A percentile compares a stretch with the other conserved stretches of the same genome.
Evolutionary conservation across 2,888 invertebrate genomes (phyloP).

Genomic region (Augochlorella aurata): DNA sequence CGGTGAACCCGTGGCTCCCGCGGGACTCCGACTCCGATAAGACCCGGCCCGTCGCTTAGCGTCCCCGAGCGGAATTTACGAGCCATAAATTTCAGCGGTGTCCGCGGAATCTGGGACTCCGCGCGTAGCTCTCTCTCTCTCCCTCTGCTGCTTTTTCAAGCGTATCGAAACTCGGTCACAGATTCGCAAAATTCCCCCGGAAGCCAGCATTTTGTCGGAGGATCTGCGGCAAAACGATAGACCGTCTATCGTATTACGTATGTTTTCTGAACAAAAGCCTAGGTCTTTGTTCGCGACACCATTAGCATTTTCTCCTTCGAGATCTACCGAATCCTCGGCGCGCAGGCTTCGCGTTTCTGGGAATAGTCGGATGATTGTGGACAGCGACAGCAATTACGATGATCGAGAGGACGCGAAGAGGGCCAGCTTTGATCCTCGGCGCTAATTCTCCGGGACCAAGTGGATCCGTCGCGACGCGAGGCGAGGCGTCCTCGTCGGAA

Average conservation of each 20-base stretch:
- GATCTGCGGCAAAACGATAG: too few species aligned
- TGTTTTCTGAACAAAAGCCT: too few species aligned
- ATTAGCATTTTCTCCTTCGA: too few species aligned
- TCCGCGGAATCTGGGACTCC: neutral
- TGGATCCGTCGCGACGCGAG: constrained; percentile 17
- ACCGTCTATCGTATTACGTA: too few species aligned
- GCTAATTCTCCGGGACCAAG: neutral
- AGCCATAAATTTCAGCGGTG: constrained; percentile 7
- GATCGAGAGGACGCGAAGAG: constrained; percentile 31
- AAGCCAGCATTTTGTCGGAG: neutral
- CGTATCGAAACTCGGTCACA: neutral
- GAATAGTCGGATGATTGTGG: too few species aligned
- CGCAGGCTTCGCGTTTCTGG: too few species aligned
- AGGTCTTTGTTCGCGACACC: too few species aligned
- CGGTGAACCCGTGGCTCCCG: neutral
- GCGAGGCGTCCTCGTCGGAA: too few species aligned
- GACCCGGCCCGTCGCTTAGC: constrained; percentile 15
- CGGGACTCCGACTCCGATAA: constrained; percentile 23
- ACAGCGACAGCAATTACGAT: neutral
- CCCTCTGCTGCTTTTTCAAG: neutral
- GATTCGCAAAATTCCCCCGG: neutral
- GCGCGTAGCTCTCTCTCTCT: neutral
- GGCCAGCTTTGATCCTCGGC: neutral
- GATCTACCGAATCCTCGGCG: too few species aligned
- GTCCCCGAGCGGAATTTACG: constrained; percentile 5